Percentiles rank a stretch among this genome's conserved stretches.
These are phyloP conservation scores for Nephrotoma guestfalica DNA, from an alignment of 2,888 invertebrate species.

Conservation along the genomic window DNA sequence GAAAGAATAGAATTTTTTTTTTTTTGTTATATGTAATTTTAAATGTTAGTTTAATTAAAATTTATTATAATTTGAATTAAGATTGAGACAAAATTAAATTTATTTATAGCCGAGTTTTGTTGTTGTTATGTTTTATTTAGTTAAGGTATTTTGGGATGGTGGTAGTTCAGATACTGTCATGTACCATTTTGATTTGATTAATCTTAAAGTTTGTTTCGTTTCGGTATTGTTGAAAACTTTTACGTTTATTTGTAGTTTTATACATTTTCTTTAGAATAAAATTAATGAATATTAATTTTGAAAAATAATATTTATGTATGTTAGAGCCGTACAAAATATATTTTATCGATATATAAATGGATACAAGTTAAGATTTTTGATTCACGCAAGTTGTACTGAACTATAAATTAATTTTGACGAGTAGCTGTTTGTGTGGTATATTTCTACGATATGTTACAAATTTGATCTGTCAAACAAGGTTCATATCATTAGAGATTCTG, in stretches of 20 bases:
- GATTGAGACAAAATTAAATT: background rate
- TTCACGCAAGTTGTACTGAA: background rate
- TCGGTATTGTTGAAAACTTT: background rate
- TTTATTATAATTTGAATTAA: background rate
- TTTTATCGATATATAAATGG: no score
- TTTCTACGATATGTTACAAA: no score
- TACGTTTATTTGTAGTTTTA: background rate
- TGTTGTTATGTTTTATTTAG: background rate
- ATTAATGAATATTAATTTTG: background rate
- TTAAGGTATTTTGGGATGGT: background rate
- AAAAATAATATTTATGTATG: background rate
- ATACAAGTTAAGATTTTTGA: background rate
- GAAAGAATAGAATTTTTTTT: background rate
- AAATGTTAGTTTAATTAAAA: background rate
- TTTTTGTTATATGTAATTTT: background rate
- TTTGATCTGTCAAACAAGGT: no score
- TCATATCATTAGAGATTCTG: no score
- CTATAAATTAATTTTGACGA: background rate
- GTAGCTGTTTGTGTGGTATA: no score
- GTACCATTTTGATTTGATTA: background rate
- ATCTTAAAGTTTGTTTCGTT: background rate
- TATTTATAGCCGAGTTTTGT: background rate
- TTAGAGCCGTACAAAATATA: background rate
- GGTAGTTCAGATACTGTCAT: background rate
- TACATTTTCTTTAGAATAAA: background rate